A percentile compares a stretch with the other conserved stretches of the same genome.
phyloP scores from a whole-genome alignment of 2,113 vertebrate species.

The Lophura nycthemera region DNA sequence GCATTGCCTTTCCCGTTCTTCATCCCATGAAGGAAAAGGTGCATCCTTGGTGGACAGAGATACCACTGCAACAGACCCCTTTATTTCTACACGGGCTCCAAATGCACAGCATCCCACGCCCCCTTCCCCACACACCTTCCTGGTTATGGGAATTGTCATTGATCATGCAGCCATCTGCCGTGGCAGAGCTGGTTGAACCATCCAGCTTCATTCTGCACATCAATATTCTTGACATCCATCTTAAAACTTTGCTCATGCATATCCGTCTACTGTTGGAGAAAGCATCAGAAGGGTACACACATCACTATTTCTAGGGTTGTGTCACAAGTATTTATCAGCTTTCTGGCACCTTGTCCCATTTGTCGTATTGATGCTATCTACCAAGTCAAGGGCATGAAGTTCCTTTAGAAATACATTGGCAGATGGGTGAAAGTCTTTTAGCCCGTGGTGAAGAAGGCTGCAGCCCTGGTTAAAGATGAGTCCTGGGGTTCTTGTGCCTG shows the following conservation, averaged over 20 bases:
- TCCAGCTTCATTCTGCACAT: conserved; percentile 59
- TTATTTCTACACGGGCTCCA: neutral
- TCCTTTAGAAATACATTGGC: neutral
- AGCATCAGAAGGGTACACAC: conserved; percentile 74
- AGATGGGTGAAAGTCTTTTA: neutral
- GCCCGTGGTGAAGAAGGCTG: neutral
- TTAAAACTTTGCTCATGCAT: conserved; percentile 76
- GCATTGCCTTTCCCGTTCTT: neutral
- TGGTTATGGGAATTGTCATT: conserved; percentile 51
- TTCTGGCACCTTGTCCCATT: conserved; percentile 74
- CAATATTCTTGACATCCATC: conserved; percentile 65
- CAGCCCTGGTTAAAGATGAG: neutral
- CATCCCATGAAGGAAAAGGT: neutral
- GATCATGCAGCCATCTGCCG: conserved; percentile 51
- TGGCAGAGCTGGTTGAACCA: conserved; percentile 53
- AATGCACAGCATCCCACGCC: neutral
- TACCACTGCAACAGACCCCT: neutral
- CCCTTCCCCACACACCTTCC: neutral
- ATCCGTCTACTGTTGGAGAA: conserved; percentile 77
- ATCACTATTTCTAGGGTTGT: conserved; percentile 80
- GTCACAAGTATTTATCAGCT: conserved; percentile 77
- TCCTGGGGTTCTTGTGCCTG: neutral
- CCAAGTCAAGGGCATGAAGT: neutral
- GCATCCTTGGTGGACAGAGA: neutral
- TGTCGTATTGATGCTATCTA: conserved; percentile 66